Evolutionary conservation across 2,888 invertebrate species (phyloP), one percentile per base, ranked within the genome.

Genomic region (Andrena flavipes): DNA sequence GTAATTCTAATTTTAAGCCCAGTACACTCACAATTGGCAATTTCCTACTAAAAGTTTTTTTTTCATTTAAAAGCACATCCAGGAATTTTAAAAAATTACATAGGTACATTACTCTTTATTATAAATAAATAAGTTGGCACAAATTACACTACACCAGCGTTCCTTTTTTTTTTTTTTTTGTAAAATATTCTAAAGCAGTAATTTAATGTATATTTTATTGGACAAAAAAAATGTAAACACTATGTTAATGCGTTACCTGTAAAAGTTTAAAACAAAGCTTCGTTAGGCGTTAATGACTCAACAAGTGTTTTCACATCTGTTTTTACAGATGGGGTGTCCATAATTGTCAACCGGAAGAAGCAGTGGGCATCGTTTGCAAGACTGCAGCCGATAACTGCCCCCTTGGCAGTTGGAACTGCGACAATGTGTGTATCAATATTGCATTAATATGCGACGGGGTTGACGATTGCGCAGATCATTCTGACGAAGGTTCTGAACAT

Each of bases 301-400:
- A 33, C 7, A n/a, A n/a, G 30, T 0, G 23, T 35, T 63, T 63
- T 20, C 0, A 0, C 4, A 0, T 35, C 65, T 42, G 2, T 33
- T 79, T 42, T 67, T 2, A 20, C 35, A 93, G 93, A 0, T 97
- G 97, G 97, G 96, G 96, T 13, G 94, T 96, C 0, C 96, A 97
- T 90, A 96, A 97, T 91, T 97, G 97, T 87, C 94, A 95, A 49
- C 94, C 95, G 2, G 95, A 95, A 88, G 96, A 97, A 94, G 96
- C 96, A 29, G 96, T 95, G 1, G 96, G 96, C 0, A 95, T 97
- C 0, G 94, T 96, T 23, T 97, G 97, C 84, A 96, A 96, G 92
- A 95, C 95, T 2, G 95, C 95, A 0, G 92, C 94, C 56, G 94
- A 95, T 84, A 95, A 93, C 64, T 97, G 97, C 88, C 95, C 95